Percentiles rank a stretch among this genome's conserved stretches.
These are phyloP conservation scores for Micropterix aruncella DNA, from an alignment of 2,888 invertebrate species.

Conservation along the genomic window DNA sequence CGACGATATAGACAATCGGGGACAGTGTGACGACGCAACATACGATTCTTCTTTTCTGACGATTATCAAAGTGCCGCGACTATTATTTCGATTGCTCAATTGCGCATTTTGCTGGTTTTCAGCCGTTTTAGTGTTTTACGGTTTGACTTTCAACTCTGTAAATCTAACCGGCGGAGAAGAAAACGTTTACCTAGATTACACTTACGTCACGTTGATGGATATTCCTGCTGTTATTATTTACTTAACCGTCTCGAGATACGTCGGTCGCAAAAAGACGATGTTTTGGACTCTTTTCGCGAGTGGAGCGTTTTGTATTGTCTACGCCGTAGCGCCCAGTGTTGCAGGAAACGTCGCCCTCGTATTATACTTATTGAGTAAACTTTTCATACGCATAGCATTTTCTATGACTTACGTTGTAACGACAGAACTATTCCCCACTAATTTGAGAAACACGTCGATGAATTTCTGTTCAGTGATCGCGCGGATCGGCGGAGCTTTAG, in stretches of 20 bases:
- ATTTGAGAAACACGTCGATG: conserved; percentile 38
- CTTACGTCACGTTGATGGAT: conserved; percentile 35
- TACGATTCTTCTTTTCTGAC: neutral
- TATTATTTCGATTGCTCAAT: neutral
- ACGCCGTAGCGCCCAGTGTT: neutral
- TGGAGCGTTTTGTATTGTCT: conserved; percentile 25
- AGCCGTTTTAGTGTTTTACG: conserved; percentile 52
- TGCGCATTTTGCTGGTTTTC: conserved; percentile 52
- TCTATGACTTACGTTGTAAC: conserved; percentile 38
- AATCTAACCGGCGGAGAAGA: conserved; percentile 44
- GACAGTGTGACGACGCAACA: too few species aligned
- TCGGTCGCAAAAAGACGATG: conserved; percentile 25
- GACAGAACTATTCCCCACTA: conserved; percentile 44
- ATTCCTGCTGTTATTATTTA: conserved; percentile 30
- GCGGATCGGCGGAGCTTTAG: conserved; percentile 42
- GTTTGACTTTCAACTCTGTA: conserved; percentile 49
- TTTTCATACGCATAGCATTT: conserved; percentile 37
- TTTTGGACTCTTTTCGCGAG: conserved; percentile 26
- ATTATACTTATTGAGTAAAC: conserved; percentile 34
- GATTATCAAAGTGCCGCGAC: neutral
- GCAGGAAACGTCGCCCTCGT: conserved; percentile 11
- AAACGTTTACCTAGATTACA: conserved; percentile 42
- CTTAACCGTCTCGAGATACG: conserved; percentile 21
- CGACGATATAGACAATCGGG: neutral
- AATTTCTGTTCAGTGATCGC: conserved; percentile 44